Conservation (phyloP, 2,888 invertebrate species). For the Chaetogeoica ovagalla region DNA sequence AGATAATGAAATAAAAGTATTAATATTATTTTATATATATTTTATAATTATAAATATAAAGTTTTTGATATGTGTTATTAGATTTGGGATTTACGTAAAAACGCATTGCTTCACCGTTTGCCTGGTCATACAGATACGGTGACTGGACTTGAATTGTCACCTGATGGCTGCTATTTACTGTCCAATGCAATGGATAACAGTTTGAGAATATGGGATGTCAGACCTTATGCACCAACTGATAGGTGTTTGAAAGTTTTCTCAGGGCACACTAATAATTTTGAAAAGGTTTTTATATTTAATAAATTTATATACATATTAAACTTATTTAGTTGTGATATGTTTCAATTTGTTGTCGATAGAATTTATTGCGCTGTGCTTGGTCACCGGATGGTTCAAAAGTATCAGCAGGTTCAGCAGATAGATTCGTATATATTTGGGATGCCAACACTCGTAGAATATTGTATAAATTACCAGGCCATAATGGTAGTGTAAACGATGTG, state of each 20-base stretch:
- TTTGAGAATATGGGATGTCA: conserved; percentile 92
- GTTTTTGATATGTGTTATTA: conserved; percentile 41
- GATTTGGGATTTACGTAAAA: conserved; percentile 94
- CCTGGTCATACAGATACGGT: conserved; percentile 95
- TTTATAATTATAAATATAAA: neutral
- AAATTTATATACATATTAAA: neutral
- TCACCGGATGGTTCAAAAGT: conserved; percentile 90
- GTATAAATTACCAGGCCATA: conserved; percentile 97
- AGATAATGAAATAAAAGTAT: conserved; percentile 90
- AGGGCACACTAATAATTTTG: conserved; percentile 97
- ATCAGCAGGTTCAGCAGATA: conserved; percentile 90
- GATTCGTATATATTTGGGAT: conserved; percentile 97
- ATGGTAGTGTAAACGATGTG: conserved; percentile 94
- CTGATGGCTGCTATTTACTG: conserved; percentile 84
- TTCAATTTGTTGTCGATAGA: conserved; percentile 60
- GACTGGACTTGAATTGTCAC: conserved; percentile 83
- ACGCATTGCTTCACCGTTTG: conserved; percentile 79
- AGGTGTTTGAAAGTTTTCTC: conserved; percentile 89
- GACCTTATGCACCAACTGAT: conserved; percentile 91
- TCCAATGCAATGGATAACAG: conserved; percentile 98
- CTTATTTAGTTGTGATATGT: conserved; percentile 3
- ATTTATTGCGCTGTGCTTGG: conserved; percentile 91
- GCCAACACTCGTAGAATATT: conserved; percentile 86
- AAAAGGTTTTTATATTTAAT: conserved; percentile 66
- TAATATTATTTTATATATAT: neutral